Conservation (phyloP, 2,888 invertebrate genomes). For the Parapristionchus giblindavisi region DNA sequence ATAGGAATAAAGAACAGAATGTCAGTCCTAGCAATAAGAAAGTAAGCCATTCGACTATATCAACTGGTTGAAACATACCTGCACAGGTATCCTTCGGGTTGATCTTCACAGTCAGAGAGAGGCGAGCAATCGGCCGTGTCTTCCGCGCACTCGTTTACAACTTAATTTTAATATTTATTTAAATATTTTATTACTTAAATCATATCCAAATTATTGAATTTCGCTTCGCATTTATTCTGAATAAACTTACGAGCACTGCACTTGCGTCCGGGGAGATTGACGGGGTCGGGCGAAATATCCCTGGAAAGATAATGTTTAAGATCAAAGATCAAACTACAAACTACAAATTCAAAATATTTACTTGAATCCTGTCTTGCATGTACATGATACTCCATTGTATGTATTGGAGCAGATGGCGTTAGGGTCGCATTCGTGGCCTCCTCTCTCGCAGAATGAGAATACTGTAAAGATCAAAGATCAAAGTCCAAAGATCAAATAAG, state of each 20-base stretch:
- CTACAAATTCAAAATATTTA: background rate
- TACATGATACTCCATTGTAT: slow-evolving; percentile 60
- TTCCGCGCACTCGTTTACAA: slow-evolving; percentile 64
- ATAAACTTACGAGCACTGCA: slow-evolving; percentile 53
- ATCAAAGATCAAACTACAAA: background rate
- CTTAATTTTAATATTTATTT: no score
- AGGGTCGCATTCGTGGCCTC: slow-evolving; percentile 58
- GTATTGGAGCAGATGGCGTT: slow-evolving; percentile 66
- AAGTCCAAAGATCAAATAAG: slow-evolving; percentile 1
- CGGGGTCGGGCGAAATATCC: slow-evolving; percentile 60
- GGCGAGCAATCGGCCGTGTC: slow-evolving; percentile 61
- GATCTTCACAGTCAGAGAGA: slow-evolving; percentile 58
- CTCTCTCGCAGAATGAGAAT: slow-evolving; percentile 58
- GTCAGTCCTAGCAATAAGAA: background rate
- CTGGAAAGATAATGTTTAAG: slow-evolving; percentile 1
- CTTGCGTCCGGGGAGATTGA: slow-evolving; percentile 58
- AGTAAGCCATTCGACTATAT: background rate
- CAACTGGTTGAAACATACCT: slow-evolving; percentile 46
- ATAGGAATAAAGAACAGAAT: background rate
- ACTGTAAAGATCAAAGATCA: slow-evolving; percentile 45
- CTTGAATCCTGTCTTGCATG: slow-evolving; percentile 58
- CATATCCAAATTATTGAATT: no score
- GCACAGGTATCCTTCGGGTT: slow-evolving; percentile 42
- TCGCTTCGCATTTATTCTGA: no score
- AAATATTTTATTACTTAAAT: no score